Evolutionary conservation across 1,140 invertebrate genomes (phyloP), one percentile per base, ranked within the genome.

Genomic region (Tetragnatha versicolor): DNA sequence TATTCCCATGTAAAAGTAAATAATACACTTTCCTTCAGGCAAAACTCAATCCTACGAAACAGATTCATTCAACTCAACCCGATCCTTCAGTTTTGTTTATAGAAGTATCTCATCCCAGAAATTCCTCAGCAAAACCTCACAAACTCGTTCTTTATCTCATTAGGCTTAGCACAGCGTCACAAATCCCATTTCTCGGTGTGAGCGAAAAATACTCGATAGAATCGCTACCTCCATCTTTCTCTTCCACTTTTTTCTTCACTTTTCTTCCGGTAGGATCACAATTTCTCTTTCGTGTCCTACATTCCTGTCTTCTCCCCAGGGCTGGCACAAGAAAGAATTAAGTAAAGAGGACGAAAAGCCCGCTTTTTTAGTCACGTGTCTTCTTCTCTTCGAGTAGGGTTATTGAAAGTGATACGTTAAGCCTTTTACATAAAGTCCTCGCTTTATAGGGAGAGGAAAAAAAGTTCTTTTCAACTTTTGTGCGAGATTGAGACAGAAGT

Each of bases 141-240:
- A 35, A 55, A 35, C 29, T 58, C 29, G 39, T 65, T 31, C 20
- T 51, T 51, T 51, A 68, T 68, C 65, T 68, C 45, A 68, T 68
- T 68, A 68, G 42, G 33, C 25, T 51, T 33, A 68, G 10, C 22
- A 31, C 37, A 17, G 42, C 25, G 29, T 68, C 65, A 33, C 33
- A 47, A 68, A 68, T 68, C 65, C 39, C 33, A 47, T 68, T 68
- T 68, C 65, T 51, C 42, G 65, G 33, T 63, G 20, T 63, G 33
- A 63, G 33, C 33, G 37, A 63, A 68, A n/a, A 68, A 68, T 49
- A 68, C 65, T 68, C 51, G 65, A 68, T 68, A 39, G 29, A 68
- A 68, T 68, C 33, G 42, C 25, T 31, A n/a, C n/a, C n/a, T 37
- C 22, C 10, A 45, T 65, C 45, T 65, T 65, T 63, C 20, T 22